A percentile compares a stretch with the other conserved stretches of the same genome.
Evolutionary conservation across 2,113 vertebrate genomes (phyloP).

Genomic region (Ibidorhyncha struthersii): DNA sequence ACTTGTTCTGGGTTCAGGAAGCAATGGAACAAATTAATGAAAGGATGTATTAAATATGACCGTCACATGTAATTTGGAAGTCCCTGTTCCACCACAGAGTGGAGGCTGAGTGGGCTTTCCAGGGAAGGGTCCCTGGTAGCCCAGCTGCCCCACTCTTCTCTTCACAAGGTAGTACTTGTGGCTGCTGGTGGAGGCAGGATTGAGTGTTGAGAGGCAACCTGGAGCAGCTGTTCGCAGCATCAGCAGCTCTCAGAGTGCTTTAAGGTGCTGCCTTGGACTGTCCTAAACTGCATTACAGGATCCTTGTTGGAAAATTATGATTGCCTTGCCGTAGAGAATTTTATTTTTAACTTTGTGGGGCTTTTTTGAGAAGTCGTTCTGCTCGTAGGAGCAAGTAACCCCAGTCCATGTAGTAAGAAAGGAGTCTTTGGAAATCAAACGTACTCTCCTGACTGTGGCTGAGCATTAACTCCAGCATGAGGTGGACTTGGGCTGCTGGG

Average conservation of each 20-base stretch:
- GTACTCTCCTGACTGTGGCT: fast-evolving
- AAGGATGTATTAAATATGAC: background rate
- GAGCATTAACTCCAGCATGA: fast-evolving
- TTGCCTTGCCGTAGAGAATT: background rate
- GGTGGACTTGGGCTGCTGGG: fast-evolving
- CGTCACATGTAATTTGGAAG: background rate
- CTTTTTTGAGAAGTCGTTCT: background rate
- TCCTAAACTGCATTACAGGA: background rate
- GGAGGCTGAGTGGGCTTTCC: background rate
- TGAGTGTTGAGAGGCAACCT: background rate
- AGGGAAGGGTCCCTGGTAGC: background rate
- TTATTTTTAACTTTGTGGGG: background rate
- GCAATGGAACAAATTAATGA: background rate
- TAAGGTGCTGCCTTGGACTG: background rate
- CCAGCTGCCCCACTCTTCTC: background rate
- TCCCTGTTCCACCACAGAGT: fast-evolving
- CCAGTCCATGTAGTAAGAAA: background rate
- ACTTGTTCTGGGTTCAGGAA: background rate
- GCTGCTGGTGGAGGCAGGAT: background rate
- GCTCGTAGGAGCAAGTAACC: background rate
- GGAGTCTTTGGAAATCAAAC: background rate
- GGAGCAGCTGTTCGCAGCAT: background rate
- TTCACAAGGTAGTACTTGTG: background rate
- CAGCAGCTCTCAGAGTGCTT: background rate
- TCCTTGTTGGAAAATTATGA: background rate